These are phyloP conservation scores for Danio aesculapii DNA, from an alignment of 2,797 vertebrate species.

Conservation along the genomic window DNA sequence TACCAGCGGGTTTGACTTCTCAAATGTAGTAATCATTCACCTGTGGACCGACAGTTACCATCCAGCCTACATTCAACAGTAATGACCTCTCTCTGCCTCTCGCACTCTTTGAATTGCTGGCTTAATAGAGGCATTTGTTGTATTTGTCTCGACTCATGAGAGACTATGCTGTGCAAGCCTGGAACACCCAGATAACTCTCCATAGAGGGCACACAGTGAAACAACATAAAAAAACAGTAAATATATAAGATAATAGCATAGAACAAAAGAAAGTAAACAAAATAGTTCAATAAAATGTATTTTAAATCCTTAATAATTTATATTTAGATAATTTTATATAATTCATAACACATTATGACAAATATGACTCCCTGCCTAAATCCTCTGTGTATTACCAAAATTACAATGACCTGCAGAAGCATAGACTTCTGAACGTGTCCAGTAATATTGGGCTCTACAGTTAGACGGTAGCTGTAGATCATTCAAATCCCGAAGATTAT, in stretches of 20 bases:
- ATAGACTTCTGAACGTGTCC: too few relatives aligned
- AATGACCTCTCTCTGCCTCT: conserved; percentile 17
- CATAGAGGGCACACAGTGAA: not conserved
- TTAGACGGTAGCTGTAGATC: too few relatives aligned
- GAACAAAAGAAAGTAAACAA: not conserved
- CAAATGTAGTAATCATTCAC: conserved; percentile 12
- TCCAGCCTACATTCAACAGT: not conserved
- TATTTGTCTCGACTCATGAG: not conserved
- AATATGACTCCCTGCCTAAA: too few relatives aligned
- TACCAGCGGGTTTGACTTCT: conserved; percentile 2
- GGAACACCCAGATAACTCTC: conserved; percentile 4
- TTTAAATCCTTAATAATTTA: too few relatives aligned
- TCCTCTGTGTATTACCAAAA: too few relatives aligned
- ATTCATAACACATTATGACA: too few relatives aligned
- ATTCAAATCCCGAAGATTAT: too few relatives aligned
- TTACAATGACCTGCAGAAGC: too few relatives aligned
- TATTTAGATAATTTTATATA: too few relatives aligned
- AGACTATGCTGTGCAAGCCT: not conserved
- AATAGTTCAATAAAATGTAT: not conserved
- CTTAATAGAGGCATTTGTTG: conserved; percentile 6
- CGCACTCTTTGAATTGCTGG: not conserved
- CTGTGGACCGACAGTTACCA: not conserved
- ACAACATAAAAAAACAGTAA: not conserved
- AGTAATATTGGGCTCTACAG: too few relatives aligned
- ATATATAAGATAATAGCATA: not conserved